Evolutionary conservation across 2,888 invertebrate species (phyloP).

Genomic region (Lamproptera curius): DNA sequence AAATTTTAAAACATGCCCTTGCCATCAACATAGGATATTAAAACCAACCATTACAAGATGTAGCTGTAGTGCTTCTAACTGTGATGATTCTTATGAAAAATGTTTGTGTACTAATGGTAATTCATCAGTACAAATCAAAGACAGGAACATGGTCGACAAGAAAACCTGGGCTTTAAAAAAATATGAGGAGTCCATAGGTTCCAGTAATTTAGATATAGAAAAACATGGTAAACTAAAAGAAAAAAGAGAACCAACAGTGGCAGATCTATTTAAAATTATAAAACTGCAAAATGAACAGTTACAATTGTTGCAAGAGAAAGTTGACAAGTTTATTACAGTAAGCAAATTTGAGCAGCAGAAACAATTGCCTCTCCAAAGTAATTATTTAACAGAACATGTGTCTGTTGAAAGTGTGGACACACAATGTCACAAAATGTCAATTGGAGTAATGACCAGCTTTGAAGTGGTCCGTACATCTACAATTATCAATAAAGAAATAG

Average conservation of each 20-base stretch:
- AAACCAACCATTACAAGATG: conserved; percentile 20
- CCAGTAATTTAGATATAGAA: conserved; percentile 45
- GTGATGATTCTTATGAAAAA: conserved; percentile 19
- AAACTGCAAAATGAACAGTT: conserved; percentile 83
- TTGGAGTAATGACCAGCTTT: conserved; percentile 85
- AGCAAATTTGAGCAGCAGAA: conserved; percentile 36
- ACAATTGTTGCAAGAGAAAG: conserved; percentile 80
- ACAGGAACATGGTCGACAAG: conserved; percentile 51
- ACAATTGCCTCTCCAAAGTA: conserved; percentile 34
- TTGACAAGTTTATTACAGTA: conserved; percentile 72
- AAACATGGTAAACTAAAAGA: conserved; percentile 51
- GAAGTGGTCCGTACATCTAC: conserved; percentile 78
- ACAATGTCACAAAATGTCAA: conserved; percentile 78
- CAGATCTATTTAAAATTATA: conserved; percentile 81
- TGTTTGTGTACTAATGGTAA: conserved; percentile 30
- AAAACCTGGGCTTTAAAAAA: conserved; percentile 59
- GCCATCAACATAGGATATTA: conserved; percentile 11
- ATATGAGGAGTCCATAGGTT: conserved; percentile 47
- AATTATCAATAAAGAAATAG: conserved; percentile 60
- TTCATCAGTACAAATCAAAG: conserved; percentile 21
- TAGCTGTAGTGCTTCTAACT: conserved; percentile 21
- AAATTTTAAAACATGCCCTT: conserved; percentile 19
- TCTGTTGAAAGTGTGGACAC: conserved; percentile 51
- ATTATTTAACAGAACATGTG: conserved; percentile 48
- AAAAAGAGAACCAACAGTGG: conserved; percentile 73